Evolutionary conservation across 2,113 vertebrate species (phyloP), one percentile per base, ranked within the genome.

Genomic region (Scomber japonicus): DNA sequence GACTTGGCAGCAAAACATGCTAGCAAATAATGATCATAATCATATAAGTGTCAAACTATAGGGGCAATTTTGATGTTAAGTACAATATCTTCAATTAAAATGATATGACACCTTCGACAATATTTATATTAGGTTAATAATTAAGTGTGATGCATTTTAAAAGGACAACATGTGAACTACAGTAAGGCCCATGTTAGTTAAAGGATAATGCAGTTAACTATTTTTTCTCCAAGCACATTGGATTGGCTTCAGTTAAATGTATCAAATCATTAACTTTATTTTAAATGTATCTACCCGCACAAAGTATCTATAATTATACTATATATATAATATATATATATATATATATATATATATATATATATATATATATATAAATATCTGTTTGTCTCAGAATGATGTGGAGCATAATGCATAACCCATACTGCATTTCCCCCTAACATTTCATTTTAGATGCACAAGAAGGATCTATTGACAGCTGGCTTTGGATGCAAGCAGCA

Each of bases 391-490:
- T 50, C 16, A 31, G 53, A 78, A 61, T 27, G 10, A 27, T 9
- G 0, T 2, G 16, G n/a, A 21, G 4, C n/a, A 27, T 27, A 65
- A 64, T 16, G 46, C 57, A 2, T 45, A 40, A 74, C 54, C 59
- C 15, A 17, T 60, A 53, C 50, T 54, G 12, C 9, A 67, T 68
- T 71, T 11, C 15, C 14, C 35, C 50, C 14, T 54, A n/a, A 7
- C n/a, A 5, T 44, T 68, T 79, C 27, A 60, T 83, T 85, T 78
- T 11, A 57, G 66, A 65, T 78, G 54, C 77, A 76, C 53, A 44
- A 49, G 24, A 69, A 56, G 49, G 63, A 59, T 90, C 80, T 65
- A 70, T 77, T 80, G 86, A 83, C 83, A 71, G 64, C 77, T 59
- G 61, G 71, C 67, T 80, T 62, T 71, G 74, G 67, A 72, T 75